Evolutionary conservation across 2,797 vertebrate genomes (phyloP).

Genomic region (Argentina silus): DNA sequence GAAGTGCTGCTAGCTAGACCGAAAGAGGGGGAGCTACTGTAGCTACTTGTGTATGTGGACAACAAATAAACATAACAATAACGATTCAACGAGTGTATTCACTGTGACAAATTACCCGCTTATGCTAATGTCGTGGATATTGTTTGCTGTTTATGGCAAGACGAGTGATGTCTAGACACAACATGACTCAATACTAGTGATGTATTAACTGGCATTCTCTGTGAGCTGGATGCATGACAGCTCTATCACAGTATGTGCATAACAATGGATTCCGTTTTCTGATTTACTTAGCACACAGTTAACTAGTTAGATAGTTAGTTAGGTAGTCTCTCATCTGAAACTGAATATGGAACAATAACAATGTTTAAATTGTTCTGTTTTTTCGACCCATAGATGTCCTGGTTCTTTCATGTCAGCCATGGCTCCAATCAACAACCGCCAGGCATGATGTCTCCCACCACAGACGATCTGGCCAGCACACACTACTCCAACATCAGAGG

Average conservation of each 20-base stretch:
- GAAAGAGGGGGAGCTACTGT: background rate
- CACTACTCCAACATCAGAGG: conserved; percentile 26
- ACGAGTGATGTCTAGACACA: too few species aligned
- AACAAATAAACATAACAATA: too few species aligned
- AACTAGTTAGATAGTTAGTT: background rate
- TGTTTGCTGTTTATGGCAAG: too few species aligned
- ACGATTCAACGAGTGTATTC: too few species aligned
- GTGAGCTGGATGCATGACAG: too few species aligned
- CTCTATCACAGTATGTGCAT: too few species aligned
- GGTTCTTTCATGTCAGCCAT: conserved; percentile 67
- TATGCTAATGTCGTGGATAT: too few species aligned
- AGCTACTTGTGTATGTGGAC: background rate
- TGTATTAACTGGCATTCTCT: too few species aligned
- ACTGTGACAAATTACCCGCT: too few species aligned
- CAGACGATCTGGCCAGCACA: conserved; percentile 32
- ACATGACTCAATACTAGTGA: too few species aligned
- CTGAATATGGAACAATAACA: background rate
- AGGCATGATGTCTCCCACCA: conserved; percentile 18
- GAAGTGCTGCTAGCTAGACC: background rate
- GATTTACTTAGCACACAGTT: background rate
- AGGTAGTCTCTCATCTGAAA: background rate
- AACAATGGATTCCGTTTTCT: too few species aligned
- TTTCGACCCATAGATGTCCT: conserved; percentile 68
- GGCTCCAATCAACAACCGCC: conserved; percentile 43
- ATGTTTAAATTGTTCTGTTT: background rate